phyloP scores from a whole-genome alignment of 2,113 vertebrate species.

The Dicaeum eximium region DNA sequence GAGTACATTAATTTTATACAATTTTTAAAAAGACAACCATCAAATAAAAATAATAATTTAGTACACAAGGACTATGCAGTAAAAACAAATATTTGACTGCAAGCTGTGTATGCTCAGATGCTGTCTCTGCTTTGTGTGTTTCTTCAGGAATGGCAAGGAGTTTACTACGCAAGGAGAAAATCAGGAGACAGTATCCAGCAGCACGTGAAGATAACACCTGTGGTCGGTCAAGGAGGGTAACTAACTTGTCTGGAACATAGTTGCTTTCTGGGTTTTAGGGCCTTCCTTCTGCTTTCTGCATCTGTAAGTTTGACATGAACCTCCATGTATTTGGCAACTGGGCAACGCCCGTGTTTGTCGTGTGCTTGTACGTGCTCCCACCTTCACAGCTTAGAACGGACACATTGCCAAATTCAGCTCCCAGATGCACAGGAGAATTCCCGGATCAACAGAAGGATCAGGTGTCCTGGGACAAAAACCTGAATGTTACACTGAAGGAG shows the following conservation, averaged over 20 bases:
- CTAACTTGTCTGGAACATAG: neutral
- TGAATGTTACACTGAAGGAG: neutral
- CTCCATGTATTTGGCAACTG: neutral
- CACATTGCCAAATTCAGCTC: neutral
- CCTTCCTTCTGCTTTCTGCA: neutral
- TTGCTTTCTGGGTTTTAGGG: neutral
- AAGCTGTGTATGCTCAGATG: neutral
- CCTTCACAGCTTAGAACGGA: neutral
- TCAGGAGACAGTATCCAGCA: conserved; percentile 92
- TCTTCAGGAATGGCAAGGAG: conserved; percentile 92
- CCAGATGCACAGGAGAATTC: neutral
- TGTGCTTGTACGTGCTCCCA: fast-evolving
- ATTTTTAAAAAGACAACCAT: neutral
- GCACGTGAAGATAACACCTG: conserved; percentile 91
- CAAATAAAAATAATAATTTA: neutral
- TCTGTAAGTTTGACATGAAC: neutral
- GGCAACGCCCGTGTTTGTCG: neutral
- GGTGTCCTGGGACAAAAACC: neutral
- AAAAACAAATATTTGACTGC: neutral
- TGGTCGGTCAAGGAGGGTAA: conserved; percentile 95
- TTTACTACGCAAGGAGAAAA: conserved; percentile 89
- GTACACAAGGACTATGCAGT: neutral
- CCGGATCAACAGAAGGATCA: neutral
- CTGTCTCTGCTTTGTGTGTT: conserved; percentile 2
- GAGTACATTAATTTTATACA: neutral